These are phyloP conservation scores for Chamaetylas fuelleborni DNA, from an alignment of 2,113 vertebrate species.

Conservation along the genomic window DNA sequence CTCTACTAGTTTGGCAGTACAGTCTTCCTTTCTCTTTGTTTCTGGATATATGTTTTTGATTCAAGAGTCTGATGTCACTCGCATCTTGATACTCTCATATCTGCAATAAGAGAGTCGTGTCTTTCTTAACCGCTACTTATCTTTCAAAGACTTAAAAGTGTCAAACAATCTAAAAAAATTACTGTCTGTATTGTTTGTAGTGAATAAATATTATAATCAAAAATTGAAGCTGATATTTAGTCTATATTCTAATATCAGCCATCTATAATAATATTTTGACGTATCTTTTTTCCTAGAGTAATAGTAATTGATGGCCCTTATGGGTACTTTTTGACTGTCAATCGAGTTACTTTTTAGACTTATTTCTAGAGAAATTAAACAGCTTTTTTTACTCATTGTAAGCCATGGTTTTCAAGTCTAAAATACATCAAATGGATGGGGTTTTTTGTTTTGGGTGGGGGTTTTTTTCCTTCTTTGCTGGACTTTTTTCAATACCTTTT, in stretches of 20 bases:
- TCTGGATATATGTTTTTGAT: background rate
- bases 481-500: background rate
- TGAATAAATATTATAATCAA: background rate
- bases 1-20: background rate
- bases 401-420: background rate
- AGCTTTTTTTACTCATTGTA: background rate
- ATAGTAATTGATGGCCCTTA: background rate
- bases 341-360: background rate
- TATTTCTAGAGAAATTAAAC: background rate
- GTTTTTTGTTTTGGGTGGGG: rapidly evolving
- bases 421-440: background rate
- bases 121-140: background rate
- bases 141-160: background rate
- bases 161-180: background rate
- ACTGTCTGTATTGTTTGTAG: background rate
- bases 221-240: background rate
- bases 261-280: background rate
- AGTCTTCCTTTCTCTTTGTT: background rate
- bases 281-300: background rate
- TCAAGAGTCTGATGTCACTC: background rate
- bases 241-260: background rate
- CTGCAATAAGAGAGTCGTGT: background rate
- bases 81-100: background rate
- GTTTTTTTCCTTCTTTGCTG: background rate
- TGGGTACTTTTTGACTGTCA: background rate